Evolutionary conservation across 2,888 invertebrate species (phyloP), one percentile per base, ranked within the genome.

Genomic region (Endotricha flammealis): DNA sequence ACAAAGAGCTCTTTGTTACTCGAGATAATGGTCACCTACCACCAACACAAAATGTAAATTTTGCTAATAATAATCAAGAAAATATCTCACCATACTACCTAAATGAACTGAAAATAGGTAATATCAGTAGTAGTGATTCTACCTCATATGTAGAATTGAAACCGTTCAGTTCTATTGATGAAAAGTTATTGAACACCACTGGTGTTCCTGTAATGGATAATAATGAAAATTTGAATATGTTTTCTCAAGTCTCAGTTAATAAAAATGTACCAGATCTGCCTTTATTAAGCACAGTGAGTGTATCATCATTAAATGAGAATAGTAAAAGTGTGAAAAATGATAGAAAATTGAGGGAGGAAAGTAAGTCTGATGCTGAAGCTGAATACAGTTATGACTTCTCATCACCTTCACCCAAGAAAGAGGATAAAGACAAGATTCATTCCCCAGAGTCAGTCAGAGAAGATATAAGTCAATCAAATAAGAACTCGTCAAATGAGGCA

Each of bases 331-430:
- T 53, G 4, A 67, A 63, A 38, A 62, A 55, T 38, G 54, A 58
- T 13, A n/a, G n/a, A n/a, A n/a, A n/a, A n/a, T 31, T 51, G 29
- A 52, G 56, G 29, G 53, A 55, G 29, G 60, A 60, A 5, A 50
- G 36, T 8, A 76, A 75, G 38, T 67, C 72, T 30, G 77, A 76
- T 36, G 61, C 43, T 9, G 75, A 78, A 28, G 60, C 67, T 28
- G 83, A 83, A 12, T 81, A 81, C 37, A 85, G 78, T 46, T 71
- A 71, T 44, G 83, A 85, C 45, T 86, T 86, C 42, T 68, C 74
- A 39, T 57, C 68, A 31, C 73, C 79, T 32, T 57, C 58, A 23
- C 44, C 46, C 32, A 64, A 71, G 20, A 60, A 61, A 48, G 57
- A 65, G 22, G 65, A 62, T 42, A 55, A 39, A 14, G 40, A 46